These are phyloP conservation scores for Steinernema feltiae DNA, from an alignment of 1,140 invertebrate species.

Conservation along the genomic window DNA sequence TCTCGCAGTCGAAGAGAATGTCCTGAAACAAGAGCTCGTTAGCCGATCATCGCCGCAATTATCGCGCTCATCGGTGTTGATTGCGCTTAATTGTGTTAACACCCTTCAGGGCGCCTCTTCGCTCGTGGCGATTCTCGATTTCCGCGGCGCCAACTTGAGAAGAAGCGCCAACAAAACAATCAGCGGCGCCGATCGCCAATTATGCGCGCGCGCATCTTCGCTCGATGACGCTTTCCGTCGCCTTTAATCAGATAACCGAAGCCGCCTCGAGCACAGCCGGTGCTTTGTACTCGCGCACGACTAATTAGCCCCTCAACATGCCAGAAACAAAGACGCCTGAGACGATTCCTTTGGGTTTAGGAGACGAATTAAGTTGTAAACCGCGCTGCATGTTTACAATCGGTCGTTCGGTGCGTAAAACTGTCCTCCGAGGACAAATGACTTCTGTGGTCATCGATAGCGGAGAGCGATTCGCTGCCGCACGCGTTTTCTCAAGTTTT, in stretches of 20 bases:
- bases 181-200: slow-evolving; percentile 2
- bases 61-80: background rate
- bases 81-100: slow-evolving; percentile 9
- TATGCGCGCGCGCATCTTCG: background rate
- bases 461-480: no score
- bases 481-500: background rate
- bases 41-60: slow-evolving; percentile 10
- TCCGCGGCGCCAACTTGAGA: slow-evolving; percentile 6
- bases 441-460: no score
- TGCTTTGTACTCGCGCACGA: background rate
- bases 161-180: slow-evolving; percentile 4
- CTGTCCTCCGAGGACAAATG: no score
- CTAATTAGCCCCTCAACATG: background rate
- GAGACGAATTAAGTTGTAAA: background rate
- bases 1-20: slow-evolving; percentile 87
- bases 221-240: background rate
- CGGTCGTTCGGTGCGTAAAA: background rate
- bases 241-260: slow-evolving; percentile 12
- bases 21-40: slow-evolving; percentile 67
- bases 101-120: background rate
- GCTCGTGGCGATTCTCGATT: background rate
- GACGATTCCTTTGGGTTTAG: background rate
- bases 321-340: background rate
- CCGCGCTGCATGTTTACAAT: background rate
- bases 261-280: background rate